Conservation (phyloP, 1,140 invertebrate genomes). For the Thrips palmi region DNA sequence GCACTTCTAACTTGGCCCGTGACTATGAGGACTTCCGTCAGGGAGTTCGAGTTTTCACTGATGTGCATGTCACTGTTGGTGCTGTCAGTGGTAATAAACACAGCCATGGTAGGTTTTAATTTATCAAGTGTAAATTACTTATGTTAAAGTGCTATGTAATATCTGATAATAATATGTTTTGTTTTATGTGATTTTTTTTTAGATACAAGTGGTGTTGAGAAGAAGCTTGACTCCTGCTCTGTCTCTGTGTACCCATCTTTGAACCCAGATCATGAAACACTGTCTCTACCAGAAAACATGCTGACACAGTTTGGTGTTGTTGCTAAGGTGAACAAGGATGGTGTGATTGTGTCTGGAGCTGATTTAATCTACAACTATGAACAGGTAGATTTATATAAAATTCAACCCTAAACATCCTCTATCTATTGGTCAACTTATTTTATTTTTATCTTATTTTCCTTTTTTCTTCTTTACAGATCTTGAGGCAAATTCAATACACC, state of each 20-base stretch:
- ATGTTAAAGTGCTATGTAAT: too few relatives aligned
- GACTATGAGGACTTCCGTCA: conserved; percentile 70
- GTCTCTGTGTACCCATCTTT: conserved; percentile 83
- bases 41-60: conserved; percentile 68
- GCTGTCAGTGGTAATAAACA: conserved; percentile 27
- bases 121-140: too few relatives aligned
- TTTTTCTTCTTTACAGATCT: conserved; percentile 30
- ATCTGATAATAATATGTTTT: too few relatives aligned
- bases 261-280: conserved; percentile 82
- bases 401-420: background rate
- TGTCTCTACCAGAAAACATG: conserved; percentile 55
- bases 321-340: conserved; percentile 62
- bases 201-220: conserved; percentile 18
- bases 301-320: conserved; percentile 50
- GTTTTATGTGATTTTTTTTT: too few relatives aligned
- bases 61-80: conserved; percentile 48
- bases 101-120: conserved; percentile 23
- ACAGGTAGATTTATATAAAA: conserved; percentile 27
- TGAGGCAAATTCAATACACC: conserved; percentile 79
- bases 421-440: background rate
- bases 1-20: conserved; percentile 59
- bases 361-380: conserved; percentile 75
- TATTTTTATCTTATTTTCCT: background rate
- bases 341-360: conserved; percentile 63
- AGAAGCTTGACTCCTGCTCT: conserved; percentile 69